Conservation (phyloP, 1,140 invertebrate species). For the Euschistus heros region DNA sequence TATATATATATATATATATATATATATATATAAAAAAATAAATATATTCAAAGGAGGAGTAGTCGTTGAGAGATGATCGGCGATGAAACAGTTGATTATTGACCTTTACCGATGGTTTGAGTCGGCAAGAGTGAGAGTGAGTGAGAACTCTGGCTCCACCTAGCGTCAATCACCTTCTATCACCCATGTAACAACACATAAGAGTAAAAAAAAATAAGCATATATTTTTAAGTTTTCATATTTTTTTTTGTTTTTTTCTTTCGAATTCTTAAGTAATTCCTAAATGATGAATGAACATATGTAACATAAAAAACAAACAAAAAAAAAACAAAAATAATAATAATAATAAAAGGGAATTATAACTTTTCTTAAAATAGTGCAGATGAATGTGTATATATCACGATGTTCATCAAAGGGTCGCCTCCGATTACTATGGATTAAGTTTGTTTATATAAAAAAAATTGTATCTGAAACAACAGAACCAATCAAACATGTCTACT, state of each 20-base stretch:
- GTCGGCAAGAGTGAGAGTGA: slow-evolving; percentile 24
- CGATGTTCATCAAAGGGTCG: no score
- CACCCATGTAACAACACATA: slow-evolving; percentile 26
- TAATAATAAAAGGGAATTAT: slow-evolving; percentile 1
- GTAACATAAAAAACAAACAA: slow-evolving; percentile 13
- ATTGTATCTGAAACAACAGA: slow-evolving; percentile 24
- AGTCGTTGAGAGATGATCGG: not conserved
- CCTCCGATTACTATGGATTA: not conserved
- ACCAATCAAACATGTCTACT: slow-evolving; percentile 18
- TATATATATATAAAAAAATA: not conserved
- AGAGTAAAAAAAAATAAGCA: slow-evolving; percentile 25
- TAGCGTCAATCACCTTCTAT: slow-evolving; percentile 23
- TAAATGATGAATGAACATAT: slow-evolving; percentile 2
- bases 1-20: not conserved
- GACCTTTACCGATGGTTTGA: slow-evolving; percentile 24
- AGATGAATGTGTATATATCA: no score
- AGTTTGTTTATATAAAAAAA: not conserved
- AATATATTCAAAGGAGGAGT: not conserved
- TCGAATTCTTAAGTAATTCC: slow-evolving; percentile 4
- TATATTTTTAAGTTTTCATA: slow-evolving; percentile 9
- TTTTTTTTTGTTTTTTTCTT: slow-evolving; percentile 8
- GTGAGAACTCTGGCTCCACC: slow-evolving; percentile 15
- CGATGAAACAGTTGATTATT: slow-evolving; percentile 17
- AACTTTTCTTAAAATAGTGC: not conserved
- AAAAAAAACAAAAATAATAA: slow-evolving; percentile 7